A percentile compares a stretch with the other conserved stretches of the same genome.
Conservation (phyloP, 2,113 vertebrate species). For the Esox niger region DNA sequence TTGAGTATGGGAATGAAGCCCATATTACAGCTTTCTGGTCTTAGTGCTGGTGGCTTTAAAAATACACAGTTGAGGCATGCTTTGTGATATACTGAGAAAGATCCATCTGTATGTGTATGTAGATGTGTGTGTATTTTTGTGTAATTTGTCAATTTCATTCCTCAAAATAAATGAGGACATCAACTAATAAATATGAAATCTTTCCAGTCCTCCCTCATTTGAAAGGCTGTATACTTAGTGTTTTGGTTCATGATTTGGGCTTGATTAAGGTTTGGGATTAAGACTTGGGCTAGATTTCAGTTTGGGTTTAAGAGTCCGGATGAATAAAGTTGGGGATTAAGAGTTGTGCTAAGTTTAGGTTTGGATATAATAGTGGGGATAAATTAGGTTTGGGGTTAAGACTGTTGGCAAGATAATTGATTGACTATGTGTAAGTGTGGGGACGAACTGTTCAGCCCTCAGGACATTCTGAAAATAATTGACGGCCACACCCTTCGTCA, state of each 20-base stretch:
- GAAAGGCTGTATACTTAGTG: too few species aligned
- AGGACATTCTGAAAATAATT: slow-evolving; percentile 48
- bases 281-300: too few species aligned
- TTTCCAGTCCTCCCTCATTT: too few species aligned
- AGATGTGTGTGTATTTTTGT: background rate
- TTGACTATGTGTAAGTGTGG: slow-evolving; percentile 10
- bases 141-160: too few species aligned
- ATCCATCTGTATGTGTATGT: slow-evolving; percentile 16
- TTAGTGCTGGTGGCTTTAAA: slow-evolving; percentile 63
- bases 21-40: slow-evolving; percentile 30
- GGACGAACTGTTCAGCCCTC: slow-evolving; percentile 56
- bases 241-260: background rate
- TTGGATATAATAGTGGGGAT: too few species aligned
- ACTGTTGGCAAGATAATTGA: slow-evolving; percentile 27
- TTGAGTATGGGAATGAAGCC: background rate
- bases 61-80: slow-evolving; percentile 59
- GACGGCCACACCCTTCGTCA: slow-evolving; percentile 52
- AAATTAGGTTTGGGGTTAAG: slow-evolving; percentile 4
- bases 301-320: too few species aligned
- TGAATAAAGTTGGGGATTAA: too few species aligned
- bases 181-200: too few species aligned
- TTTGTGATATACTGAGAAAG: slow-evolving; percentile 71
- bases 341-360: too few species aligned
- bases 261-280: background rate
- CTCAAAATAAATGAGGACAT: too few species aligned